These are phyloP conservation scores for Coremacera marginata DNA, from an alignment of 2,888 invertebrate genomes.

Conservation along the genomic window DNA sequence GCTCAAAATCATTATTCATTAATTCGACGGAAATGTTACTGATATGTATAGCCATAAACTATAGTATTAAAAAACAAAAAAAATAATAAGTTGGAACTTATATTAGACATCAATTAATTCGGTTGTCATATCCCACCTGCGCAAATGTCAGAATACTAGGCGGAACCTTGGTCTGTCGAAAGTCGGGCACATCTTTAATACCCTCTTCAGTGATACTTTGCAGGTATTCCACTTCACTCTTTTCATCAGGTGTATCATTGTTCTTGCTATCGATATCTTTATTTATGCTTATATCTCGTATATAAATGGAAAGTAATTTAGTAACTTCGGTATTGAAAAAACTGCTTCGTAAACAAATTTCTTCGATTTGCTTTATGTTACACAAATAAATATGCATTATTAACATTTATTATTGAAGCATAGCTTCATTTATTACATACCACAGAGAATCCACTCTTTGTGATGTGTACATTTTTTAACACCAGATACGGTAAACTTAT, in stretches of 20 bases:
- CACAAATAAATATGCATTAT: background rate
- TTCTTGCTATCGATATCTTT: slow-evolving; percentile 76
- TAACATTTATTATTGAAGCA: background rate
- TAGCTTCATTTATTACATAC: slow-evolving; percentile 67
- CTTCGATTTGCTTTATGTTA: slow-evolving; percentile 80
- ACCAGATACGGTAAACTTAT: slow-evolving; percentile 83
- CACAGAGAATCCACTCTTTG: slow-evolving; percentile 82
- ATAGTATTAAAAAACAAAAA: slow-evolving; percentile 40
- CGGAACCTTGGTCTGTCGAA: slow-evolving; percentile 81
- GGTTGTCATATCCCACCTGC: slow-evolving; percentile 73
- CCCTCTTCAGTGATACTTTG: slow-evolving; percentile 19
- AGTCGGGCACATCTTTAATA: slow-evolving; percentile 73
- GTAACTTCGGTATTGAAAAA: slow-evolving; percentile 90
- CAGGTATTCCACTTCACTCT: slow-evolving; percentile 65
- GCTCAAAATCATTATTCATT: slow-evolving; percentile 74
- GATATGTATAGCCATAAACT: slow-evolving; percentile 90
- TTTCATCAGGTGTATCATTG: slow-evolving; percentile 55
- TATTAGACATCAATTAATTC: background rate
- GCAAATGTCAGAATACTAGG: slow-evolving; percentile 85
- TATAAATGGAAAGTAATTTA: slow-evolving; percentile 85
- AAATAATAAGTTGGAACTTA: background rate
- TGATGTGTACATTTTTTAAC: slow-evolving; percentile 83
- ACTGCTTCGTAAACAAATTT: slow-evolving; percentile 87
- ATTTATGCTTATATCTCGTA: slow-evolving; percentile 83
- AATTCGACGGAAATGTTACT: slow-evolving; percentile 78